Conservation (phyloP, 2,888 invertebrate genomes). For the Aquatica leii region DNA sequence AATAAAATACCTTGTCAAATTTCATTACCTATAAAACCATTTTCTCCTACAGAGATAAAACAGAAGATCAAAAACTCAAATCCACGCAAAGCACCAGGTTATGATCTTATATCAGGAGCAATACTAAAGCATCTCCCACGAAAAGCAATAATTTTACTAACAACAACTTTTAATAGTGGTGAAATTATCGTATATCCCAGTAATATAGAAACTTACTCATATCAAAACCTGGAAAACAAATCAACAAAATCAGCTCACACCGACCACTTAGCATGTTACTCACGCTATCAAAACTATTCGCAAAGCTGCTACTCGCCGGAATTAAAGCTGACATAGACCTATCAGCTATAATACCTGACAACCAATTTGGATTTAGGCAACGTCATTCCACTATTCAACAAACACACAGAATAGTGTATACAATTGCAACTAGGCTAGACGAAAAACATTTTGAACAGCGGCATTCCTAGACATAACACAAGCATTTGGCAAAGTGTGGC, state of each 20-base stretch:
- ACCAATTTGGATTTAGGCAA: conserved; percentile 7
- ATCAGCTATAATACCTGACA: conserved; percentile 7
- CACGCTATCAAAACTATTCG: conserved; percentile 40
- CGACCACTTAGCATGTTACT: conserved; percentile 42
- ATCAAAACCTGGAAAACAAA: conserved; percentile 42
- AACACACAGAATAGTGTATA: conserved; percentile 10
- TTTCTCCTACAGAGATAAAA: background rate
- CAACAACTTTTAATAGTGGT: conserved; percentile 4
- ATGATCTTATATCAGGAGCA: conserved; percentile 1
- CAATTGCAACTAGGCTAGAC: too few relatives aligned
- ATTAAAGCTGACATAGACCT: conserved; percentile 2
- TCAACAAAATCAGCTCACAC: conserved; percentile 32
- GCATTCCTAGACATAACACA: conserved; percentile 1
- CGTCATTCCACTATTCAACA: conserved; percentile 9
- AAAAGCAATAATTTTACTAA: conserved; percentile 7
- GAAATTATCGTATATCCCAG: background rate
- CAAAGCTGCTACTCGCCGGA: conserved; percentile 31
- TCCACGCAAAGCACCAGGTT: background rate
- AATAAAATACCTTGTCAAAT: background rate
- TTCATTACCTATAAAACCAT: conserved; percentile 4
- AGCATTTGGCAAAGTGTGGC: background rate
- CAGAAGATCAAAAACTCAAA: conserved; percentile 2
- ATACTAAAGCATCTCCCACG: background rate
- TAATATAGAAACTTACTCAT: conserved; percentile 29
- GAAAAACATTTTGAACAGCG: too few relatives aligned